Base-by-base conservation (phyloP, 2,888 invertebrate genomes). In the Bibio marci region DNA sequence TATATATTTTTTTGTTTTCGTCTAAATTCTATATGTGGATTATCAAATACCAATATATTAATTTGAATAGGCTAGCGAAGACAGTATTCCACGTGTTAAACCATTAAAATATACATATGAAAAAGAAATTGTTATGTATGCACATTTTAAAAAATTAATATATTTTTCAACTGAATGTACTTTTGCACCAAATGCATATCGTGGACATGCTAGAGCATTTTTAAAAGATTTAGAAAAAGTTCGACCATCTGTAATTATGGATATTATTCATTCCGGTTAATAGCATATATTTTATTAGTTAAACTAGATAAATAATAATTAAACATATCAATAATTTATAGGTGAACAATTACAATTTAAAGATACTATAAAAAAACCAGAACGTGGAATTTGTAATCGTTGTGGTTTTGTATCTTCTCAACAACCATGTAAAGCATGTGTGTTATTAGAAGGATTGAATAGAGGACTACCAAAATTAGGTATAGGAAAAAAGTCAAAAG, bases 51-150 rank as follows among this genome's bases (percentile, higher is more conserved):
- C n/a, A n/a, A n/a, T n/a, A n/a, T n/a, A n/a, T 35, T 39, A 35
- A 41, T 39, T n/a, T 25, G 39, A 31, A 45, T 40, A 35, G 54
- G 52, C 2, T 43, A 67, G 43, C 50, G 83, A 83, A 52, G 86
- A 81, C 45, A 68, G 80, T 10, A 82, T 95, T 51, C 86, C 90
- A 2, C 69, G 95, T 49, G 91, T 91, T 14, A 97, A 97, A 55
- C 95, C 95, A 0, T 72, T 97, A 30, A 97, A 97, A 57, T 97
- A 95, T 57, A 80, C 91, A 0, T 98, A 95, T 58, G 98, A 98
- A 59, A 97, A 97, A 55, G 98, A 98, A 66, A 98, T 98, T 54
- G 98, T 97, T 0, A 91, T 95, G 90, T 95, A 98, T 64, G 97
- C 98, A 1, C 88, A 97, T 57, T 95, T 87, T 58, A 88, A 90